Base-by-base conservation (phyloP, 2,888 invertebrate genomes). In the Pegoplata infirma region DNA sequence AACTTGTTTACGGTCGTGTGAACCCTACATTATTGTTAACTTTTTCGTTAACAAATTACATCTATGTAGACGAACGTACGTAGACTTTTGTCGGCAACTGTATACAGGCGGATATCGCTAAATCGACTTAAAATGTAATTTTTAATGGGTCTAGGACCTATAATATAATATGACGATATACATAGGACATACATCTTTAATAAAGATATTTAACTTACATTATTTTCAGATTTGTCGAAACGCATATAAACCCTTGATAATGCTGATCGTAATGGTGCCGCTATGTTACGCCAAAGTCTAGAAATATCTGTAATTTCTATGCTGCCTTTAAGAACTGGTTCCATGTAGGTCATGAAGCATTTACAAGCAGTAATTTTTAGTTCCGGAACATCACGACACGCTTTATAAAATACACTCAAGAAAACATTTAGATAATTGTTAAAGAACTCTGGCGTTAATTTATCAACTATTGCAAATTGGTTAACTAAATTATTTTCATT, bases 381-480 rank as follows among this genome's bases (percentile, higher is more conserved):
- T 89, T 98, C 97, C 21, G 93, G 93, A 58, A 97, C 89, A 91
- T 97, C 96, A 19, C 97, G 91, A 89, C 97, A 97, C 25, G 94
- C 94, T 84, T 94, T 91, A 85, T 94, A 94, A 89, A 96, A 97
- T 40, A 97, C 94, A 82, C 95, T 94, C 4, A 97, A 90, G 86
- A 97, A 94, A 55, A 96, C 92, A 88, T 93, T 95, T 61, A 97
- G 89, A 89, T 96, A 97, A 89, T 94, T 94, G 55, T 91, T 91
- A 88, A 95, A 97, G 85, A 97, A 92, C 2, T 88, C 89, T 0
- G 78, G 63, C 0, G 86, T 86, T 25, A 88, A 56, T 1, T 83
- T 59, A 80, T 92, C 91, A 0, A 83, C 44, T 40, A 85, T 81
- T 12, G 82, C 66, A 0, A 82, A 21, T 16, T 82, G 81, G 5